These are phyloP conservation scores for Pseudorasbora parva DNA, from an alignment of 2,113 vertebrate genomes.

Conservation along the genomic window DNA sequence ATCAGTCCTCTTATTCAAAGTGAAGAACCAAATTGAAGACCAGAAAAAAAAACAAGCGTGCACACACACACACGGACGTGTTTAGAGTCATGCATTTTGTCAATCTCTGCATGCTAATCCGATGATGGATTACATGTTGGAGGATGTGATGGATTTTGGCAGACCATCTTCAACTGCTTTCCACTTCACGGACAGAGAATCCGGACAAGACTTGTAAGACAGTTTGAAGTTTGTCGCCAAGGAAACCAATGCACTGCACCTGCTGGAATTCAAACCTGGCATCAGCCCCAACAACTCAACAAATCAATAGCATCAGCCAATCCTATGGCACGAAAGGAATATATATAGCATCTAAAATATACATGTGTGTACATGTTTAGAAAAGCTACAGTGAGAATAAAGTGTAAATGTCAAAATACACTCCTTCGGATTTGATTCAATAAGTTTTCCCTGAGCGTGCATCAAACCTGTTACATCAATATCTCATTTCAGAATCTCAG, in stretches of 20 bases:
- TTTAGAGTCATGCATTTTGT: constrained; percentile 17
- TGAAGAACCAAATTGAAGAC: background rate
- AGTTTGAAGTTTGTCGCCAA: constrained; percentile 67
- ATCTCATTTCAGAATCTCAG: constrained; percentile 78
- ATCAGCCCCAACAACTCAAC: constrained; percentile 65
- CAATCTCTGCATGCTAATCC: constrained; percentile 30
- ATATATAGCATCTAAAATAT: constrained; percentile 9
- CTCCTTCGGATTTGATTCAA: background rate
- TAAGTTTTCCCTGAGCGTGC: constrained; percentile 54
- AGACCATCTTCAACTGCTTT: constrained; percentile 76
- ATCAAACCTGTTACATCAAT: constrained; percentile 80
- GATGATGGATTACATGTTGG: constrained; percentile 36
- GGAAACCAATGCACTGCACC: constrained; percentile 61
- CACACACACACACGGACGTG: background rate
- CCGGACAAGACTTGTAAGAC: constrained; percentile 63
- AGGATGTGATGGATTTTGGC: constrained; percentile 52
- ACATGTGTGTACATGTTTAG: background rate
- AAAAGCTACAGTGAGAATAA: background rate
- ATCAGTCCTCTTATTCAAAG: constrained; percentile 2
- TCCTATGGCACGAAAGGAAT: constrained; percentile 47
- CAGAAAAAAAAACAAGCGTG: too few species aligned
- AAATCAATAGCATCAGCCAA: constrained; percentile 68
- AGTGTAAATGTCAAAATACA: background rate
- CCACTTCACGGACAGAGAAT: constrained; percentile 70
- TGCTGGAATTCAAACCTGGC: constrained; percentile 67